Conservation (phyloP, 2,888 invertebrate species). For the Nasonia oneida region DNA sequence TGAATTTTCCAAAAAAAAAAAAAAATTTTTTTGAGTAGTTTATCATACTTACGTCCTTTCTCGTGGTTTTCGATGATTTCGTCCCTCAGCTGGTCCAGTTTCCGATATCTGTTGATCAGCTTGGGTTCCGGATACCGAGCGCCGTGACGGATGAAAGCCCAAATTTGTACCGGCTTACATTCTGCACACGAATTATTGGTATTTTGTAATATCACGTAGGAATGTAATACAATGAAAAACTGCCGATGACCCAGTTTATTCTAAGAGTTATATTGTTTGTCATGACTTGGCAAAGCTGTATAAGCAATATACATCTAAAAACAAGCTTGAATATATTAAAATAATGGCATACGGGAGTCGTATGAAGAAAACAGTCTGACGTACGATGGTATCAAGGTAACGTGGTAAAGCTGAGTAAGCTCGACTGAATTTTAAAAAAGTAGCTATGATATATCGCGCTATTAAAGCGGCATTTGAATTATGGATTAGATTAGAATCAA, state of each 20-base stretch:
- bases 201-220: not conserved
- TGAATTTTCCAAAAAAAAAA: not conserved
- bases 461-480: no score
- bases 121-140: conserved; percentile 83
- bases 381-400: no score
- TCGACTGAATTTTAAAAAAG: no score
- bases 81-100: conserved; percentile 82
- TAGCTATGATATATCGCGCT: no score
- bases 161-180: conserved; percentile 86
- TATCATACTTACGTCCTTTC: conserved; percentile 78
- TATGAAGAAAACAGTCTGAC: no score
- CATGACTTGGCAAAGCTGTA: no score
- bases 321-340: no score
- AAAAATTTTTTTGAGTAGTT: not conserved
- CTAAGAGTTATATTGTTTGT: not conserved
- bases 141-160: conserved; percentile 86
- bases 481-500: no score
- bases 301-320: no score
- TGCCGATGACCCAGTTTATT: not conserved
- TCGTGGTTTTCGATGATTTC: conserved; percentile 85
- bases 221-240: not conserved
- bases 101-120: conserved; percentile 81
- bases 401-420: no score
- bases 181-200: conserved; percentile 79
- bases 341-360: no score